Evolutionary conservation across 2,113 vertebrate species (phyloP), one percentile per base, ranked within the genome.

Genomic region (Narcine bancroftii): DNA sequence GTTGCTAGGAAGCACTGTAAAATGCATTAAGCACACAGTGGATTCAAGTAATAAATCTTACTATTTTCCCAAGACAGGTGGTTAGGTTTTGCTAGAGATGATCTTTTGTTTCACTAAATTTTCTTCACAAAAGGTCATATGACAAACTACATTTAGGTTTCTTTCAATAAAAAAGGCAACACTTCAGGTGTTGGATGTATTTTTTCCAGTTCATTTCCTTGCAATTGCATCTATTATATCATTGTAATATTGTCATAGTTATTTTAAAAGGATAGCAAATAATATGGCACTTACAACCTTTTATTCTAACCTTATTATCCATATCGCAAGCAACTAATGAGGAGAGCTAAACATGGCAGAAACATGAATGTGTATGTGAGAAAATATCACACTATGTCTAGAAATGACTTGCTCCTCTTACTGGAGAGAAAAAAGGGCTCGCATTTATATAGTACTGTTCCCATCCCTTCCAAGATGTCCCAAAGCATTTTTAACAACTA

Each of bases 1-100:
- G 89, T 91, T 91, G 89, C 89, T 47, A 91, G 89, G 89, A 42
- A 69, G 89, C 89, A 33, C 39, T 29, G 65, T 91, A 69, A 91
- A 91, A 69, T 91, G 21, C 71, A 91, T 91, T 91, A 91, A 91
- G 71, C 71, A 91, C 89, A 91, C 89, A 91, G 45, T 69, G 65
- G 65, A 47, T 7, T 39, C 36, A 91, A n/a, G 89, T 65, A 91
- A 91, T 91, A 91, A 91, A 69, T 91, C 71, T 91, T 69, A 91
- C 65, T 91, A 91, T 91, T 69, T 91, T 65, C 63, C 63, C 42
- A 69, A 91, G 89, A 91, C 89, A 91, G 89, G 89, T 91, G 89
- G 89, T 71, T 91, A 91, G 39, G 39, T 91, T 71, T n/a, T 91
- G 89, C 65, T 47, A 69, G 29, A 45, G 39, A 39, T 29, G 21